phyloP scores from a whole-genome alignment of 2,113 vertebrate genomes.

The Alosa alosa region DNA sequence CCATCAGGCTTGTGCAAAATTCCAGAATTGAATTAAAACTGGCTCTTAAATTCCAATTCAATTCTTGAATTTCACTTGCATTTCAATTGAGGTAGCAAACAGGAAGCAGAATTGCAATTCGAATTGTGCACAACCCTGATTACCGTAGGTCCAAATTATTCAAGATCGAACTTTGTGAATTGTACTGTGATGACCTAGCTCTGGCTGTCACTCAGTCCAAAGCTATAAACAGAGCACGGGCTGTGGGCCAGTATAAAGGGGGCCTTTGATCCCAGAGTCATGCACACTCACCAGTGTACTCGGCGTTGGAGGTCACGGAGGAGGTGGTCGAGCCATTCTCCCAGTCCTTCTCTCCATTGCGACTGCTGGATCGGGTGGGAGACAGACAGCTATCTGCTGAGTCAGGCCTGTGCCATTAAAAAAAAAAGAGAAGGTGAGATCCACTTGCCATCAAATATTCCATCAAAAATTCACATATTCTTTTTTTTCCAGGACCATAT shows the following conservation, averaged over 20 bases:
- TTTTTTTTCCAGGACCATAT: neutral
- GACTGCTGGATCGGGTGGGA: slow-evolving; percentile 86
- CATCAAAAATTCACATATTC: neutral
- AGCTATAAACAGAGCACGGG: neutral
- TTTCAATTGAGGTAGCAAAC: too few relatives aligned
- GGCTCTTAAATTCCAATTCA: too few relatives aligned
- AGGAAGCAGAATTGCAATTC: too few relatives aligned
- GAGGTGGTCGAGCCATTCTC: slow-evolving; percentile 95
- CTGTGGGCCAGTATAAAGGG: neutral
- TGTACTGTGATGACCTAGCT: neutral
- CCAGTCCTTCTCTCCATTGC: slow-evolving; percentile 97
- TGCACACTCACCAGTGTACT: slow-evolving; percentile 84
- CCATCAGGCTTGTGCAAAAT: too few relatives aligned
- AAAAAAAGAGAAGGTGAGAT: neutral
- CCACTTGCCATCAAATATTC: neutral
- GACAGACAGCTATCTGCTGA: slow-evolving; percentile 93
- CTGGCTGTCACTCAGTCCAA: neutral
- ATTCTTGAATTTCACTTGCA: too few relatives aligned
- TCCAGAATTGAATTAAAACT: too few relatives aligned
- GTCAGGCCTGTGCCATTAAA: slow-evolving; percentile 76
- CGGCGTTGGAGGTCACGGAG: slow-evolving; percentile 91
- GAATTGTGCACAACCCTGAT: too few relatives aligned
- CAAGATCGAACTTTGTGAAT: neutral
- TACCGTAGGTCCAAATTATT: too few relatives aligned
- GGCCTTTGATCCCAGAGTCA: neutral